Evolutionary conservation across 1,140 invertebrate species (phyloP).

Genomic region (Drosophila sechellia): DNA sequence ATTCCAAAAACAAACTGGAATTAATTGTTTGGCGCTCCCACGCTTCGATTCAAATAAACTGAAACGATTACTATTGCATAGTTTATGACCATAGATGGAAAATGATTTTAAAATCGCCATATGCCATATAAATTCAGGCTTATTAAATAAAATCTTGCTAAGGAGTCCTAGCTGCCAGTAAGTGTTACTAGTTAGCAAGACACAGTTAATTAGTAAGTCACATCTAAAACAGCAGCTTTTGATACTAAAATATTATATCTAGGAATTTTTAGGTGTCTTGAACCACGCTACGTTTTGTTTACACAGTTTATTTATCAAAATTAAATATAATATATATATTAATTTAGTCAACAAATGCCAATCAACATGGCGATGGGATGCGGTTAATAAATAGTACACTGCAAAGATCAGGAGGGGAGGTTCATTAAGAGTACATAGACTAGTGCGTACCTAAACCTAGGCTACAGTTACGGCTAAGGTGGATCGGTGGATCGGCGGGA

Average conservation of each 20-base stretch:
- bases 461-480: slow-evolving; percentile 59
- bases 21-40: not conserved
- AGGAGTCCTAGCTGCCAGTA: no score
- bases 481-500: slow-evolving; percentile 2
- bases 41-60: not conserved
- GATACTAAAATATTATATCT: no score
- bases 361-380: slow-evolving; percentile 22
- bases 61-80: not conserved
- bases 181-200: no score
- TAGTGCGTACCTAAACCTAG: slow-evolving; percentile 74
- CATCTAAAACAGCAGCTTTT: no score
- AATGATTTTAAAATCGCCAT: no score
- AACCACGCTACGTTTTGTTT: not conserved
- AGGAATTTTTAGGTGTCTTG: no score
- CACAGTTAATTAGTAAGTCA: no score
- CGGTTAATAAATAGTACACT: slow-evolving; percentile 65
- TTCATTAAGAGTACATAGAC: slow-evolving; percentile 77
- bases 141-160: no score
- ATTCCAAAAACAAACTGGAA: not conserved
- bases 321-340: slow-evolving; percentile 56
- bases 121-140: no score
- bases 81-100: no score
- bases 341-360: slow-evolving; percentile 72
- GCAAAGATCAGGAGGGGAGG: slow-evolving; percentile 17
- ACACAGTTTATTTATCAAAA: slow-evolving; percentile 29